Percentiles rank a stretch among this genome's conserved stretches.
phyloP scores from a whole-genome alignment of 64 coral and sea anemone species.

The Stylophora pistillata region DNA sequence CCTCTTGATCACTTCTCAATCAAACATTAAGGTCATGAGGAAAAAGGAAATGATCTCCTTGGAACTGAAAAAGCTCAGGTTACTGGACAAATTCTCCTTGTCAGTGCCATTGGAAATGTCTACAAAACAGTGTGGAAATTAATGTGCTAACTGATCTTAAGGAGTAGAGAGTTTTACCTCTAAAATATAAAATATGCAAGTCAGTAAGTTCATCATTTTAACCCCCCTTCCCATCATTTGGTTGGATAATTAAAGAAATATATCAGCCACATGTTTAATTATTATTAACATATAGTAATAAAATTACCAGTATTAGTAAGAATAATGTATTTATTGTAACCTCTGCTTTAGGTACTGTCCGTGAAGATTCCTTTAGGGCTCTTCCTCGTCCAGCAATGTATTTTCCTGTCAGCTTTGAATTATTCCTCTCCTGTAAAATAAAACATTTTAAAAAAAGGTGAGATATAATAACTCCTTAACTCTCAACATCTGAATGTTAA shows the following conservation, averaged over 20 bases:
- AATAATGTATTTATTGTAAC: background rate
- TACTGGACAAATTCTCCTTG: no score
- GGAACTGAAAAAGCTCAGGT: no score
- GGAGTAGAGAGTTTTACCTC: no score
- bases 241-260: background rate
- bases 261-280: background rate
- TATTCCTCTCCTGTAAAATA: background rate
- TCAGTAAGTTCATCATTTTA: background rate
- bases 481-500: no score
- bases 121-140: no score
- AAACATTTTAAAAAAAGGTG: background rate
- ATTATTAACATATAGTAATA: background rate
- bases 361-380: conserved; percentile 39
- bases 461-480: no score
- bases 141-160: no score
- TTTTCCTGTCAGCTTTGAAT: conserved; percentile 41
- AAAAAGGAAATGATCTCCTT: no score
- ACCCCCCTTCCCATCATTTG: background rate
- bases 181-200: no score
- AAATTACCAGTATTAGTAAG: background rate
- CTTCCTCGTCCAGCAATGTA: conserved; percentile 55
- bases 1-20: no score
- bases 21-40: no score
- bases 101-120: no score
- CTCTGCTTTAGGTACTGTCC: conserved; percentile 41